Evolutionary conservation across 2,888 invertebrate genomes (phyloP).

Genomic region (Acleris holmiana): DNA sequence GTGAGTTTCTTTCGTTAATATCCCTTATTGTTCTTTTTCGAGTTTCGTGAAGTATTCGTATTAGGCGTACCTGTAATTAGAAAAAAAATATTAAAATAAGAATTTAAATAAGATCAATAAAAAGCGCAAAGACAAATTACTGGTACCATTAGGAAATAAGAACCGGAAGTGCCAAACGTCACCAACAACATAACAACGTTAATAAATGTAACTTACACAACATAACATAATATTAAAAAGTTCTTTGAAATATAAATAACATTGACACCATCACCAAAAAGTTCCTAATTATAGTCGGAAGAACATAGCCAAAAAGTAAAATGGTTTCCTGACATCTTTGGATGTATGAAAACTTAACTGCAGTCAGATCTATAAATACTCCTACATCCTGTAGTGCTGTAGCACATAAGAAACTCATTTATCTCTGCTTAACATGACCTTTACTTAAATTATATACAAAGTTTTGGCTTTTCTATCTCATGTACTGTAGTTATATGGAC

Average conservation of each 20-base stretch:
- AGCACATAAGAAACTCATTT: no score
- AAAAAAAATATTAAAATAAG: conserved; percentile 37
- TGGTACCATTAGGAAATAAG: conserved; percentile 61
- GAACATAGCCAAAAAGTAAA: no score
- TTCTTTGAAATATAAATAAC: conserved; percentile 2
- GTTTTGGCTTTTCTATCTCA: no score
- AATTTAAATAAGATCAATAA: conserved; percentile 31
- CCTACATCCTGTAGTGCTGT: no score
- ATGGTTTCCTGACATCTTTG: no score
- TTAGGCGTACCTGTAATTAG: conserved; percentile 75
- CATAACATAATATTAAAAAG: background rate
- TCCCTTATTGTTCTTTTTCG: conserved; percentile 59
- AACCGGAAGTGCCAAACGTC: conserved; percentile 39
- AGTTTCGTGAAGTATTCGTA: conserved; percentile 55
- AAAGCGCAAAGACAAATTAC: conserved; percentile 47
- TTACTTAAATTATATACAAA: no score
- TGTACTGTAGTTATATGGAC: no score
- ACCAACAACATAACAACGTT: conserved; percentile 36
- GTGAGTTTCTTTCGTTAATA: conserved; percentile 59
- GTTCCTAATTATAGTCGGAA: no score
- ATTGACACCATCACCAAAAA: background rate
- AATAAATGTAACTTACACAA: background rate
- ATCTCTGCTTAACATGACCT: no score
- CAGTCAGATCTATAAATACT: no score
- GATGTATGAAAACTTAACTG: no score